phyloP scores from a whole-genome alignment of 2,888 invertebrate species.

The Morpho helenor region DNA sequence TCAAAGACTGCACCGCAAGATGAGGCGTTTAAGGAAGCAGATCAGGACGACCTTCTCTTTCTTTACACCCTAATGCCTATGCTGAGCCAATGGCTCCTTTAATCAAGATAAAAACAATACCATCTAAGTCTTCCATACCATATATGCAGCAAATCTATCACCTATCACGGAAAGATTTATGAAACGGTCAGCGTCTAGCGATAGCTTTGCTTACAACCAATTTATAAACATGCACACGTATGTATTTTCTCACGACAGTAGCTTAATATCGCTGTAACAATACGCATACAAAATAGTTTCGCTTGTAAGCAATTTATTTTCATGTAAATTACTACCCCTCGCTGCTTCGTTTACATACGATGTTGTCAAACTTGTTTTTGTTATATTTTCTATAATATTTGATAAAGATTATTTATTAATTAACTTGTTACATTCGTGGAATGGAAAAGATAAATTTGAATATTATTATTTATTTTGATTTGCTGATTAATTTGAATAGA shows the following conservation, averaged over 20 bases:
- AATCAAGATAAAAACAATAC: no score
- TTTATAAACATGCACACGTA: conserved; percentile 30
- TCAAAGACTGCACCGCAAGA: no score
- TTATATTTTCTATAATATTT: conserved; percentile 1
- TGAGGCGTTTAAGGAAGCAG: no score
- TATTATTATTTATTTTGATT: not conserved
- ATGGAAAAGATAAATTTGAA: no score
- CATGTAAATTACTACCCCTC: conserved; percentile 26
- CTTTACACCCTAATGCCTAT: no score
- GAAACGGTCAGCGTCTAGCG: not conserved
- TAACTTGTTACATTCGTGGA: no score
- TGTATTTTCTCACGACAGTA: conserved; percentile 35
- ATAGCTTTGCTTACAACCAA: conserved; percentile 23
- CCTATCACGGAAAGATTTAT: not conserved
- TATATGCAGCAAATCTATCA: no score
- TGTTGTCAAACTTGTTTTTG: conserved; percentile 1
- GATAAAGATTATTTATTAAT: not conserved
- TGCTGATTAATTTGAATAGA: not conserved
- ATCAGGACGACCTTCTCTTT: no score
- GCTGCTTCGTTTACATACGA: conserved; percentile 12
- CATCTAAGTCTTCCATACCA: no score
- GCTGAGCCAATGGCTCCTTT: no score
- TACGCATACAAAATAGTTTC: conserved; percentile 31
- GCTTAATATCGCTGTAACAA: conserved; percentile 33
- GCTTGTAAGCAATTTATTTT: conserved; percentile 26